A percentile compares a stretch with the other conserved stretches of the same genome.
These are phyloP conservation scores for Pelosia muscerda DNA, from an alignment of 2,888 invertebrate species.

Conservation along the genomic window DNA sequence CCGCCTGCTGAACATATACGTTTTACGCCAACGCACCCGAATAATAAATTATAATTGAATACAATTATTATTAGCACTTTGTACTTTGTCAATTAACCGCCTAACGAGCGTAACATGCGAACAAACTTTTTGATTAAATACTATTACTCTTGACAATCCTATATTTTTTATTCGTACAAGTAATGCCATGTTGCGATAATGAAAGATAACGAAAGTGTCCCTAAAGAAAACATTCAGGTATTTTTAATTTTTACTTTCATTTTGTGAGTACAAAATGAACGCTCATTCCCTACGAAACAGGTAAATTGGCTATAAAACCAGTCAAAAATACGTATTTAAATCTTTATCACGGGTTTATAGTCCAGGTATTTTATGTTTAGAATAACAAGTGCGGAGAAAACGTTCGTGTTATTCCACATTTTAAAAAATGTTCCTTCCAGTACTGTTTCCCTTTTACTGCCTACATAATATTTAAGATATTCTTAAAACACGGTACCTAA, in stretches of 20 bases:
- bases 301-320: slow-evolving; percentile 51
- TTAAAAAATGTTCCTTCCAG: slow-evolving; percentile 21
- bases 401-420: slow-evolving; percentile 13
- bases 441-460: slow-evolving; percentile 12
- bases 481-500: slow-evolving; percentile 30
- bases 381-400: slow-evolving; percentile 35
- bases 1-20: background rate
- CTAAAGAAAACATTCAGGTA: slow-evolving; percentile 35
- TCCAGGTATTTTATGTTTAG: slow-evolving; percentile 43
- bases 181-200: slow-evolving; percentile 29
- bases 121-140: background rate
- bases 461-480: slow-evolving; percentile 25
- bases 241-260: slow-evolving; percentile 41
- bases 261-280: slow-evolving; percentile 36
- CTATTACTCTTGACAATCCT: background rate
- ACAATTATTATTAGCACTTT: background rate
- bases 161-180: slow-evolving; percentile 25
- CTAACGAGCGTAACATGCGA: background rate
- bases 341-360: slow-evolving; percentile 51
- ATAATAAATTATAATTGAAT: background rate
- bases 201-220: slow-evolving; percentile 41
- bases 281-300: slow-evolving; percentile 44
- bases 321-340: slow-evolving; percentile 50
- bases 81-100: background rate
- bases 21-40: background rate